Conservation (phyloP, 2,113 vertebrate genomes). For the Pandion haliaetus region DNA sequence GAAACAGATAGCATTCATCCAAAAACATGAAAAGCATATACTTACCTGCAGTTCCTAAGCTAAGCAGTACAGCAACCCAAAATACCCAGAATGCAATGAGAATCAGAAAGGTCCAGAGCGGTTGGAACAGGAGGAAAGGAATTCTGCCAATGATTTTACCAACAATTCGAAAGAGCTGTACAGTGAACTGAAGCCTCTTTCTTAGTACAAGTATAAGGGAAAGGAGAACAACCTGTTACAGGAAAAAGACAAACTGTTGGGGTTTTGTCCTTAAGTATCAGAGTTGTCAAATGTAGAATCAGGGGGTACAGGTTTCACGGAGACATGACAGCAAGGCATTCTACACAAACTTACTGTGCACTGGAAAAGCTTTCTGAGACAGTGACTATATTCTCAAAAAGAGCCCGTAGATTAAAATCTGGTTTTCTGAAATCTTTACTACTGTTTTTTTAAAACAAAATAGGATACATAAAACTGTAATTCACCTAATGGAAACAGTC, state of each 20-base stretch:
- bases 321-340: neutral
- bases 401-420: neutral
- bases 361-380: neutral
- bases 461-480: neutral
- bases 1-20: neutral
- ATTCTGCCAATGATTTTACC: slow-evolving; percentile 64
- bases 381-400: neutral
- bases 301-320: neutral
- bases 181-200: slow-evolving; percentile 53
- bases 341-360: neutral
- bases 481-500: neutral
- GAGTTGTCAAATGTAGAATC: neutral
- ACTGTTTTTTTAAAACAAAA: neutral
- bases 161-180: slow-evolving; percentile 69
- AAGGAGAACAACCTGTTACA: slow-evolving; percentile 70
- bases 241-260: neutral
- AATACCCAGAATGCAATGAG: slow-evolving; percentile 77
- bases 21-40: neutral
- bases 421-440: neutral
- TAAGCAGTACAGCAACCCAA: slow-evolving; percentile 80
- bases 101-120: slow-evolving; percentile 75
- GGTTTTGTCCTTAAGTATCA: neutral
- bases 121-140: slow-evolving; percentile 76
- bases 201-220: slow-evolving; percentile 61
- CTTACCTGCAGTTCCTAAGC: slow-evolving; percentile 81